Percentiles rank a stretch among this genome's conserved stretches.
These are phyloP conservation scores for Imbricaverruca yamaguchii DNA, from an alignment of 2,888 invertebrate species.

Conservation along the genomic window DNA sequence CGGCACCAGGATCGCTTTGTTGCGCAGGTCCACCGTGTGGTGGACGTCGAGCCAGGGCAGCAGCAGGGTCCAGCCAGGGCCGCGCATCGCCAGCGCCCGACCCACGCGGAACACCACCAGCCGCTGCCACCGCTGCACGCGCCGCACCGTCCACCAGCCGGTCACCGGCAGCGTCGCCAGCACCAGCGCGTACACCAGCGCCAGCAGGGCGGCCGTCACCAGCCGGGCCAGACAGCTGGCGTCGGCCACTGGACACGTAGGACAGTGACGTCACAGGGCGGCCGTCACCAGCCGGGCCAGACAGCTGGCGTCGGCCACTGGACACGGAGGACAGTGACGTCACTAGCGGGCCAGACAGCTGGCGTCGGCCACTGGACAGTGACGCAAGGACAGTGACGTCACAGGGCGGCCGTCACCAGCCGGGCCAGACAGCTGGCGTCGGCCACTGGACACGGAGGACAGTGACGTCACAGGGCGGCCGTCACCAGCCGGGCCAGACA, in stretches of 20 bases:
- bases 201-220: not conserved
- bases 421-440: not conserved
- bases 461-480: not conserved
- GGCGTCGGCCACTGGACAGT: too few species aligned
- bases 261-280: too few species aligned
- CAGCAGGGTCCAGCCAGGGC: not conserved
- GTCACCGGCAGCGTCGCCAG: not conserved
- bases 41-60: not conserved
- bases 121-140: not conserved
- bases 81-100: not conserved
- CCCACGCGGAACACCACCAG: slow-evolving; percentile 12
- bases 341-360: too few species aligned
- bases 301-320: too few species aligned
- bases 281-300: too few species aligned
- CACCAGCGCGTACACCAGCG: not conserved
- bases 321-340: too few species aligned
- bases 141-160: slow-evolving; percentile 12
- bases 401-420: not conserved
- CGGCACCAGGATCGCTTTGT: slow-evolving; percentile 5
- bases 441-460: too few species aligned
- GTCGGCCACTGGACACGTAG: too few species aligned
- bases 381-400: too few species aligned
- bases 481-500: not conserved
- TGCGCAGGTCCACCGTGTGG: slow-evolving; percentile 1
- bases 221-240: not conserved